Evolutionary conservation across 2,113 vertebrate species (phyloP), one percentile per base, ranked within the genome.

Genomic region (Phodopus roborovskii): DNA sequence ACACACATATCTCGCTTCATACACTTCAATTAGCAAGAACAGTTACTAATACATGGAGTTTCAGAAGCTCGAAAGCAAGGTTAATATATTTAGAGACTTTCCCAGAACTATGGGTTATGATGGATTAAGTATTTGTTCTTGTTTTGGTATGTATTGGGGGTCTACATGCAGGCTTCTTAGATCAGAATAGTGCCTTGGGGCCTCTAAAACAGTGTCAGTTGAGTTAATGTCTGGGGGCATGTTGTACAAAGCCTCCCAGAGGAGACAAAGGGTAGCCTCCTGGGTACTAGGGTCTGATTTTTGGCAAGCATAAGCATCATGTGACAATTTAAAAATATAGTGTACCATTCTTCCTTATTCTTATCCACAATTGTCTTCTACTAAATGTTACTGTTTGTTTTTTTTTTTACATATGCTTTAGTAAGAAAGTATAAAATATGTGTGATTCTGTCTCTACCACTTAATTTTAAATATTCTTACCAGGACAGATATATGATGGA

Each of bases 391-490:
- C 39, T 83, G 26, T 94, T 82, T 91, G 70, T 12, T 19, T 71
- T 39, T 26, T 12, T 19, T 71, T 39, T 26, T 28, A 24, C 33
- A 24, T 83, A 66, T 78, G 7, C n/a, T 60, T 42, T 66, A 6
- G 36, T 83, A 33, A 94, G 33, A 6, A 39, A 36, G 30, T 45
- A 62, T 5, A 89, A 86, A 92, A 53, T 73, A 7, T 8, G 30
- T 73, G 28, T 56, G 36, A 56, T 42, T 73, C 10, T 58, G 36
- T 64, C 17, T 71, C 64, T 94, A 68, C 77, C 36, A 64, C 62
- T 42, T 24, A n/a, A n/a, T 82, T 39, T 39, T 60, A 28, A 96
- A 22, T 56, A 70, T 71, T 79, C 36, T 95, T 91, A 85, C n/a
- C 6, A 73, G 53, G 20, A 15, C 3, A 84, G 30, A 71, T 8